Percentiles rank a stretch among this genome's conserved stretches.
Evolutionary conservation across 2,113 vertebrate species (phyloP).

Genomic region (Calypte anna): DNA sequence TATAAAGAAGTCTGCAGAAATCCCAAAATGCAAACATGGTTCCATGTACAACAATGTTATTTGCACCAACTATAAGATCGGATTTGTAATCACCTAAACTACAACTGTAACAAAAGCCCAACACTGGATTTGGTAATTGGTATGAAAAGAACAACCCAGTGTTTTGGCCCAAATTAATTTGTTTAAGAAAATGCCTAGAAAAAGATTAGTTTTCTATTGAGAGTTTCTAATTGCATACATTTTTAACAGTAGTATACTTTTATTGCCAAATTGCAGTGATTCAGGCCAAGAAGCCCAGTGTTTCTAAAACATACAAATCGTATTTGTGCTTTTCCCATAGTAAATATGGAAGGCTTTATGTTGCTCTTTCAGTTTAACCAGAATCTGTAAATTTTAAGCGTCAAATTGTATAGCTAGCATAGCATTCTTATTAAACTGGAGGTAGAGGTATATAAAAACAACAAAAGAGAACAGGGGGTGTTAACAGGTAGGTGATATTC

Average conservation of each 20-base stretch:
- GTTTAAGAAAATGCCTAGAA: background rate
- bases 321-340: background rate
- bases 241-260: background rate
- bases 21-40: background rate
- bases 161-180: background rate
- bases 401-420: background rate
- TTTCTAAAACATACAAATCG: background rate
- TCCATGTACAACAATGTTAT: background rate
- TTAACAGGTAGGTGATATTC: background rate
- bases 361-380: background rate
- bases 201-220: background rate
- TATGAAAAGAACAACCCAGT: background rate
- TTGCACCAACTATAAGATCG: background rate
- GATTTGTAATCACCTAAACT: background rate
- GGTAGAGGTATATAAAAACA: background rate
- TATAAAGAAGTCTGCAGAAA: background rate
- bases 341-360: background rate
- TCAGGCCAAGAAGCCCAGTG: background rate
- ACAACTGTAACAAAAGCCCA: background rate
- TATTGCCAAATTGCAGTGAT: background rate
- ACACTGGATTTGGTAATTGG: background rate
- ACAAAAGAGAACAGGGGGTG: background rate
- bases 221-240: background rate
- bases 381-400: background rate
- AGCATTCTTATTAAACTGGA: background rate